phyloP scores from a whole-genome alignment of 2,113 vertebrate species.

The Copsychus sechellarum region DNA sequence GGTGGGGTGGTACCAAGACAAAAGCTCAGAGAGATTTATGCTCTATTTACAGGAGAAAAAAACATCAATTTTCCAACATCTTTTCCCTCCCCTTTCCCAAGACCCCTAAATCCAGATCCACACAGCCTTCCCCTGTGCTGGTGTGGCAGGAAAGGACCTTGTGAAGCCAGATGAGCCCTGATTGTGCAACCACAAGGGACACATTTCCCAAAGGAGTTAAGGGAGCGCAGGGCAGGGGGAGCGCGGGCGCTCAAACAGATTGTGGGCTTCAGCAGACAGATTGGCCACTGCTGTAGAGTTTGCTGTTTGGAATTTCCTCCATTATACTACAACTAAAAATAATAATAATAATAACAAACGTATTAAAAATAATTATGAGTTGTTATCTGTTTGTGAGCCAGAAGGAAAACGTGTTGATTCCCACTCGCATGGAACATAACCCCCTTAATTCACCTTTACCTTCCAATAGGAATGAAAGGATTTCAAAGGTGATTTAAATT shows the following conservation, averaged over 20 bases:
- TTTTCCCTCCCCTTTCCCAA: not conserved
- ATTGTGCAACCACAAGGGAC: not conserved
- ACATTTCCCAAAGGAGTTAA: not conserved
- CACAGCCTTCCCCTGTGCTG: not conserved
- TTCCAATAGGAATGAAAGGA: not conserved
- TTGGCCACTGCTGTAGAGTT: constrained; percentile 45
- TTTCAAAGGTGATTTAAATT: not conserved
- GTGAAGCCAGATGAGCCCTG: not conserved
- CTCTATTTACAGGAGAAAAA: not conserved
- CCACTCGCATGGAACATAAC: accelerated
- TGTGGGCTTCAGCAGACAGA: constrained; percentile 68
- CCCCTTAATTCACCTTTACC: not conserved
- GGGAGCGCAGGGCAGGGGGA: not conserved
- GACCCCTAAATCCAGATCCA: not conserved
- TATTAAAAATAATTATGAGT: not conserved
- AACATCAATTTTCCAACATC: accelerated
- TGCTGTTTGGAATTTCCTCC: constrained; percentile 43
- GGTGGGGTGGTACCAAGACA: accelerated
- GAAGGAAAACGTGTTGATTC: not conserved
- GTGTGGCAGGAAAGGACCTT: constrained; percentile 25
- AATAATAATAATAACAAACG: not conserved
- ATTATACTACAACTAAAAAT: not conserved
- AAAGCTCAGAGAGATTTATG: not conserved
- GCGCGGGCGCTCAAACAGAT: not conserved
- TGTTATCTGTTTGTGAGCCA: not conserved